Evolutionary conservation across 2,797 vertebrate species (phyloP), one percentile per base, ranked within the genome.

Genomic region (Chelmon rostratus): DNA sequence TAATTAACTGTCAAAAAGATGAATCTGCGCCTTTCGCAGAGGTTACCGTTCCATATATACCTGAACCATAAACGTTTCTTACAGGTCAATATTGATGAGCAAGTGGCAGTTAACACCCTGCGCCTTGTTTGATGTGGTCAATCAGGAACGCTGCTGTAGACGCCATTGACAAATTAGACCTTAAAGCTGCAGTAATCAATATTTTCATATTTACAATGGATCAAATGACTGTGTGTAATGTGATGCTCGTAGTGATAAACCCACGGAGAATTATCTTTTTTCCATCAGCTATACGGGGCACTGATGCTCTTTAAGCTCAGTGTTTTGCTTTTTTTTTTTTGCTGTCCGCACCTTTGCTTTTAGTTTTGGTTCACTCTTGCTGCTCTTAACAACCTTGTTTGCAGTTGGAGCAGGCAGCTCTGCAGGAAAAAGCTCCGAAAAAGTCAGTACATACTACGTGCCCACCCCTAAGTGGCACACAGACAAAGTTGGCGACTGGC

Each of bases 1-100:
- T 8, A 68, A 72, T 80, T 53, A 6, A 38, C 52, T 53, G 28
- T n/a, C n/a, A n/a, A n/a, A n/a, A n/a, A n/a, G n/a, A n/a, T n/a
- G n/a, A n/a, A n/a, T n/a, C n/a, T n/a, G n/a, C n/a, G n/a, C n/a
- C n/a, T n/a, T n/a, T n/a, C n/a, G n/a, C n/a, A n/a, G 68, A 13
- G 8, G 21, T 46, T 11, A 25, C 10, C n/a, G 15, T 18, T 40
- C n/a, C 6, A 19, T 12, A 19, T 19, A 49, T 18, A 42, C 4
- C n/a, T 44, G 23, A 33, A 33, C 68, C 47, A 31, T 35, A 8
- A 38, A 38, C 38, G 8, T 38, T 7, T 9, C 38, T 38, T 38
- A 38, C 38, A 38, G 11, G 10, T 38, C 10, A 38, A 8, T 11
- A 38, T 31, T 31, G 31, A 31, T 38, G 4, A 11, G 10, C 38